A percentile compares a stretch with the other conserved stretches of the same genome.
These are phyloP conservation scores for Enteromius thamalakanensis DNA, from an alignment of 2,797 vertebrate genomes.

Conservation along the genomic window DNA sequence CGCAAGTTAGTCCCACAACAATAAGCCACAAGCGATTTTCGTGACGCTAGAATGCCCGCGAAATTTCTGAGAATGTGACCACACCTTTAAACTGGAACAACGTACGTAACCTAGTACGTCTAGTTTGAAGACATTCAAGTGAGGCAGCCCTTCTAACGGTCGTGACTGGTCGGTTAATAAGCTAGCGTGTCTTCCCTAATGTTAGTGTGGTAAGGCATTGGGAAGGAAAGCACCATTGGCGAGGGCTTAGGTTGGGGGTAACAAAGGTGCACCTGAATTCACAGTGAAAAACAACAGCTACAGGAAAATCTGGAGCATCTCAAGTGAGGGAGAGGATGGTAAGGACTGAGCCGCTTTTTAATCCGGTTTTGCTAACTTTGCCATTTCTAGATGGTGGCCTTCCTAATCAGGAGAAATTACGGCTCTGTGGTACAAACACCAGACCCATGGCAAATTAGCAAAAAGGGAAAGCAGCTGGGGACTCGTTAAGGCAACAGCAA, in stretches of 20 bases:
- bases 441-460: slow-evolving; percentile 3
- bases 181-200: slow-evolving; percentile 47
- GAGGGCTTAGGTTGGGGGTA: slow-evolving; percentile 37
- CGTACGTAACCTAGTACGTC: slow-evolving; percentile 28
- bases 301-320: slow-evolving; percentile 45
- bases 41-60: not conserved
- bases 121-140: slow-evolving; percentile 52
- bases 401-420: not conserved
- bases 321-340: slow-evolving; percentile 36
- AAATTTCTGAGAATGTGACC: slow-evolving; percentile 3
- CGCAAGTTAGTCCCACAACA: not conserved
- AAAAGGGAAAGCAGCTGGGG: slow-evolving; percentile 51
- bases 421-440: not conserved
- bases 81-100: slow-evolving; percentile 33
- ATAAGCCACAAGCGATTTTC: not conserved
- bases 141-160: slow-evolving; percentile 45
- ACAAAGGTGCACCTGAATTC: slow-evolving; percentile 54
- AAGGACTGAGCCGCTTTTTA: slow-evolving; percentile 45
- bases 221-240: slow-evolving; percentile 57
- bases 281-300: slow-evolving; percentile 50
- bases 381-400: not conserved
- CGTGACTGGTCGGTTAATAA: slow-evolving; percentile 25
- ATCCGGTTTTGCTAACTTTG: slow-evolving; percentile 16
- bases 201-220: slow-evolving; percentile 58
- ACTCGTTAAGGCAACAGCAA: slow-evolving; percentile 55